Base-by-base conservation (phyloP, 2,888 invertebrate genomes). In the Dynastes tityus region DNA sequence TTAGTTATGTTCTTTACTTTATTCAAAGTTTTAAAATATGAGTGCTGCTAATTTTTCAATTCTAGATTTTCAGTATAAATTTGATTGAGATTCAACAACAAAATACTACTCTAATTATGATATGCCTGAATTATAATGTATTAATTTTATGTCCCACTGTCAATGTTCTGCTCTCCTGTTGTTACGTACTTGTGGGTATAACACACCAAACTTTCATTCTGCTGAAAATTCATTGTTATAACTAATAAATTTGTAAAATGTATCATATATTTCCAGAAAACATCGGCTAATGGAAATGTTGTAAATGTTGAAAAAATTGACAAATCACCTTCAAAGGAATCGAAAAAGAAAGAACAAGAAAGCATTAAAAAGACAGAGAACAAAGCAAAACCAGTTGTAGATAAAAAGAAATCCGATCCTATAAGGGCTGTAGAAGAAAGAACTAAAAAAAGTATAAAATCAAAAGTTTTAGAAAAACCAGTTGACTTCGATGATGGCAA, bases 401-500 rank as follows among this genome's bases (percentile, higher is more conserved):
- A 86, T 79, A 88, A 89, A 74, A 89, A 90, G 80, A 89, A 89
- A 81, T 27, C 88, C 87, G 89, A 92, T 87, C 86, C 87, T 61
- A 83, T 86, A 83, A 93, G 89, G 84, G 84, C 84, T 27, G 90
- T 89, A 88, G 92, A 88, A 85, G 86, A 86, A 0, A 92, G 92
- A 85, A 92, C 91, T 81, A 91, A 91, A 82, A 94, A 93, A 86
- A 93, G 92, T 84, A 87, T 88, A 64, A 93, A 92, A 87, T 32
- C 77, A 27, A 90, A 90, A 82, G 87, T 87, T 80, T 90, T 90
- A 80, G 93, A 93, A 83, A 94, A 94, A 86, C 94, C 94, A 9
- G 91, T 91, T 63, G 94, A 94, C 84, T 94, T 91, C 88, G 94
- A 94, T 88, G 94, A 94, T 83, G 94, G 93, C 64, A 91, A 92